Conservation (phyloP, 2,888 invertebrate genomes). For the Agrotis puta region DNA sequence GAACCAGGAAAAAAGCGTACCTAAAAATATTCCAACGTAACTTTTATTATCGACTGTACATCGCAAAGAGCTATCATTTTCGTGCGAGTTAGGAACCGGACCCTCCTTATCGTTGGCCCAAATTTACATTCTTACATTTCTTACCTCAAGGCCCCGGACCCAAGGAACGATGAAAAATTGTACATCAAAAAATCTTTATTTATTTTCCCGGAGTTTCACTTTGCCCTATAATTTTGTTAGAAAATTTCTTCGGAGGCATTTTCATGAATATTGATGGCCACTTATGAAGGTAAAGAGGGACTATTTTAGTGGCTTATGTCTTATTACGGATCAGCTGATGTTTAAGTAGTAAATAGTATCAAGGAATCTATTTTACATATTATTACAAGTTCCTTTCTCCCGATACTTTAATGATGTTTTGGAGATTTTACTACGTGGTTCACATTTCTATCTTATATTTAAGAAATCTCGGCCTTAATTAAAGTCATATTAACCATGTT, state of each 20-base stretch:
- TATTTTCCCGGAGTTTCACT: conserved; percentile 49
- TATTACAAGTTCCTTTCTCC: no score
- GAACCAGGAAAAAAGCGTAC: conserved; percentile 6
- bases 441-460: no score
- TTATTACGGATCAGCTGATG: conserved; percentile 34
- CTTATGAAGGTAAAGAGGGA: conserved; percentile 20
- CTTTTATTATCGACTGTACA: conserved; percentile 47
- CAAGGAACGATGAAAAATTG: conserved; percentile 62
- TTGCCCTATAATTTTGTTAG: conserved; percentile 29
- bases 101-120: conserved; percentile 62
- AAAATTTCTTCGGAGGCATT: conserved; percentile 20
- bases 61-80: conserved; percentile 60
- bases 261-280: conserved; percentile 44
- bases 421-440: not conserved
- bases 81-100: conserved; percentile 62
- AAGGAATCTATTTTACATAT: no score
- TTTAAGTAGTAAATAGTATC: not conserved
- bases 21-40: conserved; percentile 5
- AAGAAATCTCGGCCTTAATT: not conserved
- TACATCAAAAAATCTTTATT: conserved; percentile 57
- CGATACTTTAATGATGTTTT: not conserved
- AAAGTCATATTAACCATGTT: not conserved
- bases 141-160: conserved; percentile 50
- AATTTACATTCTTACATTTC: conserved; percentile 70
- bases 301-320: conserved; percentile 25